These are phyloP conservation scores for Cerastis rubricosa DNA, from an alignment of 2,888 invertebrate genomes.

Conservation along the genomic window DNA sequence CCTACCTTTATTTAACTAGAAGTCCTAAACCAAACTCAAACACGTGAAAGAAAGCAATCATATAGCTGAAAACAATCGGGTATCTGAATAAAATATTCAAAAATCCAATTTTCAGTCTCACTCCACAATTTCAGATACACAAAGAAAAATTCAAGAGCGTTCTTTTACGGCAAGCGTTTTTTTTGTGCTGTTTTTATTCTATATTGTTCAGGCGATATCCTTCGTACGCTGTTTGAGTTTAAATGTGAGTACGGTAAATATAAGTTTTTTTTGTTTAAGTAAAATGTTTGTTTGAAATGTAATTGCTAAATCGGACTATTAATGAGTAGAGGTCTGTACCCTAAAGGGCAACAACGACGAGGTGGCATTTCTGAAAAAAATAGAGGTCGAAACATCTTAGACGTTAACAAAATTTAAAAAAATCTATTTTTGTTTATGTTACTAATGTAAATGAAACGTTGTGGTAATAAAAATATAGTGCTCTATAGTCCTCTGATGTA, in stretches of 20 bases:
- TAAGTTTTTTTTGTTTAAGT: background rate
- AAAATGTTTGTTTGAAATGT: background rate
- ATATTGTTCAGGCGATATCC: no score
- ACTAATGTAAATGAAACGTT: background rate
- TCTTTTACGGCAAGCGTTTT: background rate
- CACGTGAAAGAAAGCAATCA: constrained; percentile 39
- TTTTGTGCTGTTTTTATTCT: no score
- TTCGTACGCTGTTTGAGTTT: no score
- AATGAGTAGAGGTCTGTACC: background rate
- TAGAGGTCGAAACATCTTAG: background rate
- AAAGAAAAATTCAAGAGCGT: constrained; percentile 36
- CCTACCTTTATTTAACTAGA: background rate
- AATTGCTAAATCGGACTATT: background rate
- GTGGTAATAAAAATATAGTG: no score
- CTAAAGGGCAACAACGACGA: no score
- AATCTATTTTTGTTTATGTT: background rate
- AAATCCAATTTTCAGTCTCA: constrained; percentile 44
- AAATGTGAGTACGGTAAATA: background rate
- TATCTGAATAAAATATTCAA: constrained; percentile 45
- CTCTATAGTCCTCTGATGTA: background rate
- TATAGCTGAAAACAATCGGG: background rate
- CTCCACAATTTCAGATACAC: constrained; percentile 48
- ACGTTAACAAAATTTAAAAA: background rate
- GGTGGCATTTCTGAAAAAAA: background rate
- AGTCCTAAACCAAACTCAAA: constrained; percentile 26